Evolutionary conservation across 2,113 vertebrate species (phyloP), one percentile per base, ranked within the genome.

Genomic region (Sclerurus mexicanus): DNA sequence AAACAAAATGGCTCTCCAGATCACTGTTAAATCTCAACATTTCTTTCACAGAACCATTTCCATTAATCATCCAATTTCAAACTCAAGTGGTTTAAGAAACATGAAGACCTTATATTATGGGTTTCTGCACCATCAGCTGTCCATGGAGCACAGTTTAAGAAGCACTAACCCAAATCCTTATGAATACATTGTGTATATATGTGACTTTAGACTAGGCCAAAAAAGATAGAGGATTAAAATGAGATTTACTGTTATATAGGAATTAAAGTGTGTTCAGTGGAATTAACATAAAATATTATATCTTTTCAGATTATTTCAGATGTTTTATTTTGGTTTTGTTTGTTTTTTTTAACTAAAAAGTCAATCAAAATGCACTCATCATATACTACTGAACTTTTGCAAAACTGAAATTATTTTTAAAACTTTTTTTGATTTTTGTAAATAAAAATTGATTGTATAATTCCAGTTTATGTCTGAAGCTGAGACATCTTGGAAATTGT

Each of bases 101-200:
- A 24, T 12, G 7, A 31, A 72, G 53, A 28, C 15, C 5, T 74
- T 21, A 6, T 67, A 18, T 53, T 16, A n/a, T 0, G 1, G 8
- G 19, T 56, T 31, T 62, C 37, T 72, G 23, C 42, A 77, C 8
- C 7, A 35, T 39, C 62, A 23, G 6, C 14, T 44, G 7, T 50
- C 27, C 20, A 22, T 11, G 20, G 6, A 62, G 17, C 4, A 44
- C 25, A 52, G 40, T 47, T 85, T 62, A 56, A 80, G 33, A 73
- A 37, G 12, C 22, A n/a, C 9, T 42, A 50, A 67, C 2, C 10
- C 21, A 66, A 56, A 80, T 35, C 17, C 40, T 80, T 55, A 60
- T 5, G 31, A 60, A 53, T 35, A 16, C 10, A 23, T 66, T 75
- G 62, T 10, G 20, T 50, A 27, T 47, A 30, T 28, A n/a, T 52